These are phyloP conservation scores for Monoplex corrugatus DNA, from an alignment of 2,888 invertebrate species.

Conservation along the genomic window DNA sequence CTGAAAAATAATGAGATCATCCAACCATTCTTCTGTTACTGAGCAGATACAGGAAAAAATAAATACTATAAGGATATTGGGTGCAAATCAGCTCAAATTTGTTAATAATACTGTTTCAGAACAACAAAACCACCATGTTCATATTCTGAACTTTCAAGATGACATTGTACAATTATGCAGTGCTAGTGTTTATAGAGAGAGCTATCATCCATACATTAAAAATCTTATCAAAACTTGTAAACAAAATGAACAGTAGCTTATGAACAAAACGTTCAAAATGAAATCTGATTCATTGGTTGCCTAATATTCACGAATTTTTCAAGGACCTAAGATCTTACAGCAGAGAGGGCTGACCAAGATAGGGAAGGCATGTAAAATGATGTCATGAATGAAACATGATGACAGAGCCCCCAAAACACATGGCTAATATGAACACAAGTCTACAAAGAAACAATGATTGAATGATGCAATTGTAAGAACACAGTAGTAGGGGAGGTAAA, in stretches of 20 bases:
- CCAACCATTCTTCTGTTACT: too few species aligned
- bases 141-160: too few species aligned
- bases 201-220: slow-evolving; percentile 36
- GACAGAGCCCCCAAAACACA: slow-evolving; percentile 16
- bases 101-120: neutral
- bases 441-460: slow-evolving; percentile 33
- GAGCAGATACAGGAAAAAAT: too few species aligned
- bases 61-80: too few species aligned
- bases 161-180: too few species aligned
- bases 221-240: neutral
- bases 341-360: neutral
- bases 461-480: slow-evolving; percentile 24
- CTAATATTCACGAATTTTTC: neutral
- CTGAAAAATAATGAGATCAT: too few species aligned
- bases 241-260: too few species aligned
- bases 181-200: too few species aligned
- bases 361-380: neutral
- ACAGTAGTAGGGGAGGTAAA: slow-evolving; percentile 52
- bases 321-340: neutral
- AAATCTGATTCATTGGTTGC: neutral
- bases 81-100: neutral
- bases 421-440: neutral
- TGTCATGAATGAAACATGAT: neutral
- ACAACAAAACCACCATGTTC: neutral
- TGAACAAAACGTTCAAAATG: neutral